Conservation (phyloP, 2,797 vertebrate species). For the Cuniculus paca region DNA sequence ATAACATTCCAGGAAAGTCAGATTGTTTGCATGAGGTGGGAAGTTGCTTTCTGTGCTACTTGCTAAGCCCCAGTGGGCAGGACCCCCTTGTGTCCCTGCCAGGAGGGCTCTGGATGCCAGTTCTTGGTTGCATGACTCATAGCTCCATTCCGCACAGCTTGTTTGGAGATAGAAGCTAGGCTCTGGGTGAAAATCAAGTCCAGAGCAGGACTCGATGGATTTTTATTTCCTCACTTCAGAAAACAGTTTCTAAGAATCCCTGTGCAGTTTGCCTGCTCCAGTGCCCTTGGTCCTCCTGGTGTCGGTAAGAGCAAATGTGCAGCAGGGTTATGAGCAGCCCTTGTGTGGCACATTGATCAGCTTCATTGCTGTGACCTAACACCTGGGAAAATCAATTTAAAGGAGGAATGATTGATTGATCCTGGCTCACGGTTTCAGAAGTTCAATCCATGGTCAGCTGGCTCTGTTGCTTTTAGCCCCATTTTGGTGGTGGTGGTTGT, state of each 20-base stretch:
- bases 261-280: not conserved
- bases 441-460: not conserved
- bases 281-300: not conserved
- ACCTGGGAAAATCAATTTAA: not conserved
- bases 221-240: not conserved
- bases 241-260: not conserved
- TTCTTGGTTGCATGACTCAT: not conserved
- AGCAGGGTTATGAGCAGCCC: accelerated
- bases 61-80: not conserved
- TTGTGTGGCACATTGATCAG: accelerated
- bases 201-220: not conserved
- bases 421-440: not conserved
- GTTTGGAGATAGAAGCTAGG: not conserved
- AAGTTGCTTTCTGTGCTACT: not conserved
- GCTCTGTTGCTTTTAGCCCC: not conserved
- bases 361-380: not conserved
- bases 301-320: not conserved
- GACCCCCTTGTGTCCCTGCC: too few species aligned
- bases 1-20: not conserved
- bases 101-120: not conserved
- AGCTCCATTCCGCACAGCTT: not conserved
- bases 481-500: not conserved
- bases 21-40: accelerated
- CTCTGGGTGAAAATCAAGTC: not conserved
- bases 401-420: not conserved